Base-by-base conservation (phyloP, 2,888 invertebrate genomes). In the Colletes collaris region DNA sequence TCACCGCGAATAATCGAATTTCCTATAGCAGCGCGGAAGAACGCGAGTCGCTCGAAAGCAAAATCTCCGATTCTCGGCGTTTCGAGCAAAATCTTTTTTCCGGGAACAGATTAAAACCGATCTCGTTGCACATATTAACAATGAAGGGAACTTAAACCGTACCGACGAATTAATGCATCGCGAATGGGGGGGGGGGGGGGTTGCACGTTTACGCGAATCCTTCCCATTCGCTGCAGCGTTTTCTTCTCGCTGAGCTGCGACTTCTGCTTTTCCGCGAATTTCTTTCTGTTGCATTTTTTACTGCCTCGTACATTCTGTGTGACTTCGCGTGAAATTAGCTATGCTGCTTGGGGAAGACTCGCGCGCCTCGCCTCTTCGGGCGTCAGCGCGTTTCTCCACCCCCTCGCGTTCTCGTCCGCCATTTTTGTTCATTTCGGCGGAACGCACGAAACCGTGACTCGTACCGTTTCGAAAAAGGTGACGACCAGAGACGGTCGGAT, bases 311-410 rank as follows among this genome's bases (percentile, higher is more conserved):
- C 67, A 50, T 56, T 46, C 27, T 19, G 37, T 58, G 49, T 56
- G 63, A 75, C 52, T 50, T 68, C 52, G 56, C 46, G 52, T 75
- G 46, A 58, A 75, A 77, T 75, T 75, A 77, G 46, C 65, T 35
- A 11, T 59, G 64, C 62, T 27, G 62, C 60, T 35, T 19, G 74
- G 44, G 35, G 27, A 60, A 27, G n/a, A 50, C 50, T 27, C 6
- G 49, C 10, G 27, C 27, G 7, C 19, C 49, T 49, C 10, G 13
- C 49, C 67, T 46, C 16, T 16, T 16, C 8, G 27, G 56, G 46
- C 35, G 27, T 56, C 56, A 56, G 8, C 44, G n/a, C 40, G 10
- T 13, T 40, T 40, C 40, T 27, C 27, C 27, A 27, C 27, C 27
- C 27, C 27, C 27, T 27, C 40, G 7, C 7, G 4, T 40, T 40